Percentiles rank a stretch among this genome's conserved stretches.
phyloP scores from a whole-genome alignment of 2,113 vertebrate species.

The Tachysurus vachellii region DNA sequence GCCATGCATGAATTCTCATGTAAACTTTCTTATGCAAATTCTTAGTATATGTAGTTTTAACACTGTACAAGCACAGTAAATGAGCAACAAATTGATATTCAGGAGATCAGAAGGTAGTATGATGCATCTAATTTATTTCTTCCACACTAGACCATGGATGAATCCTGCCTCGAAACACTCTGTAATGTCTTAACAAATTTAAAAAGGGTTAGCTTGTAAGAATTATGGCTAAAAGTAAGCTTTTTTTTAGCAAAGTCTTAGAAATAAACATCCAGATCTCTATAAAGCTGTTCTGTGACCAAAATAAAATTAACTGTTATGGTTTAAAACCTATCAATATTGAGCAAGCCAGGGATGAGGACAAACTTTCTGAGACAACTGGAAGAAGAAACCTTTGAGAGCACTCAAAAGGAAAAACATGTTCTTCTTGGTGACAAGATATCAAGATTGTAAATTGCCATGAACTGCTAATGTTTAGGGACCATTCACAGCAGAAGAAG shows the following conservation, averaged over 20 bases:
- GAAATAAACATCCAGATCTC: background rate
- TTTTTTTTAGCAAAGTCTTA: background rate
- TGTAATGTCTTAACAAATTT: background rate
- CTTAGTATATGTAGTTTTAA: background rate
- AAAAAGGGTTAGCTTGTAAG: background rate
- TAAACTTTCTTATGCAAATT: background rate
- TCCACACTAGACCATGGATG: background rate
- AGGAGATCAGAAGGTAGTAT: background rate
- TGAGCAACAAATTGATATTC: background rate
- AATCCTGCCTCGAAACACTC: background rate
- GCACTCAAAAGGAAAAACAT: background rate
- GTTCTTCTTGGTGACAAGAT: background rate
- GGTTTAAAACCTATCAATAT: background rate
- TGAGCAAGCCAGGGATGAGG: background rate
- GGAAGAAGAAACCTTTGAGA: background rate
- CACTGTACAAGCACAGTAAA: background rate
- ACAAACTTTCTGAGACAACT: background rate
- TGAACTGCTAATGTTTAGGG: constrained; percentile 1
- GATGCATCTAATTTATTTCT: background rate
- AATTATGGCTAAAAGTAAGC: background rate
- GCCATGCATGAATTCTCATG: background rate
- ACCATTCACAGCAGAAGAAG: background rate
- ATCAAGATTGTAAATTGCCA: background rate
- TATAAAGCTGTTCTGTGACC: too few relatives aligned
- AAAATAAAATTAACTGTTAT: too few relatives aligned